Evolutionary conservation across 2,113 vertebrate genomes (phyloP).

Genomic region (Sinocyclocheilus grahami): DNA sequence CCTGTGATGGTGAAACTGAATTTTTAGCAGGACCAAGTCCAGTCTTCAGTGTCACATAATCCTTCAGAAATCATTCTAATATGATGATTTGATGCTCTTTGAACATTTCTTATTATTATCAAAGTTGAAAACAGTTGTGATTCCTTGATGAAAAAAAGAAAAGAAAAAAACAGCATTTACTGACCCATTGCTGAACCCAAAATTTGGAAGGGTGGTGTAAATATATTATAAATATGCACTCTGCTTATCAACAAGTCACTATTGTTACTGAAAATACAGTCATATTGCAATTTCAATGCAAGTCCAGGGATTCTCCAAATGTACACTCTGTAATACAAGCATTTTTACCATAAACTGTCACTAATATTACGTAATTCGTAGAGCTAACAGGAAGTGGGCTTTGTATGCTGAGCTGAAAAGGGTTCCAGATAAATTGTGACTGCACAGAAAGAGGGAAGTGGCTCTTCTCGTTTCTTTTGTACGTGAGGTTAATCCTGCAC

Average conservation of each 20-base stretch:
- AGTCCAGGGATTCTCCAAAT: not conserved
- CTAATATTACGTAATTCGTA: not conserved
- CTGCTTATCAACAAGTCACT: not conserved
- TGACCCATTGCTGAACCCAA: too few relatives aligned
- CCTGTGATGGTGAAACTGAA: too few relatives aligned
- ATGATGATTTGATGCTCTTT: too few relatives aligned
- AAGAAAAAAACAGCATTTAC: too few relatives aligned
- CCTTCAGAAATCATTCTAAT: too few relatives aligned
- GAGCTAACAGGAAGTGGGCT: conserved; percentile 22
- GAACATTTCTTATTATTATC: too few relatives aligned
- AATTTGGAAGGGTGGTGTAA: too few relatives aligned
- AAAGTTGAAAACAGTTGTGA: too few relatives aligned
- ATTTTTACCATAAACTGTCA: not conserved
- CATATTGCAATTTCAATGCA: not conserved
- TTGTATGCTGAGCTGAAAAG: not conserved
- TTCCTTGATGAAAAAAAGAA: too few relatives aligned
- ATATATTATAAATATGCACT: too few relatives aligned
- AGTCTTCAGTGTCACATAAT: too few relatives aligned
- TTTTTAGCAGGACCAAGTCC: too few relatives aligned
- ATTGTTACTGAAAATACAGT: not conserved
- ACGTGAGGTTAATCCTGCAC: not conserved
- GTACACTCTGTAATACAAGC: not conserved
- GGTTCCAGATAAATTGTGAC: conserved; percentile 27
- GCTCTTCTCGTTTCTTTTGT: conserved; percentile 4
- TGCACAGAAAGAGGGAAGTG: conserved; percentile 18